Evolutionary conservation across 1,140 invertebrate genomes (phyloP).

Genomic region (Trichomalopsis sarcophagae): DNA sequence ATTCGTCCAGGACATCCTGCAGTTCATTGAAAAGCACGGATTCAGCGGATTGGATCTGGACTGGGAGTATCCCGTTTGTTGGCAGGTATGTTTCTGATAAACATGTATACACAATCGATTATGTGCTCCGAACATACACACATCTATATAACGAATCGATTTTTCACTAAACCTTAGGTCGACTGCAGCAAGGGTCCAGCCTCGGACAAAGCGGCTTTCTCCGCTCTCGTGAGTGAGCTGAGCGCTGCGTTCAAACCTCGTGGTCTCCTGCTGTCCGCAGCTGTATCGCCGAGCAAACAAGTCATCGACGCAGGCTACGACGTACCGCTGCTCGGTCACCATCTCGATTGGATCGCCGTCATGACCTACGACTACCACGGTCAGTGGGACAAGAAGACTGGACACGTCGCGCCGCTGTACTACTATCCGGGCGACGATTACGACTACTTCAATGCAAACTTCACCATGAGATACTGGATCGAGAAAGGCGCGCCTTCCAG

Average conservation of each 20-base stretch:
- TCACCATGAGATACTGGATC: constrained; percentile 88
- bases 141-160: constrained; percentile 34
- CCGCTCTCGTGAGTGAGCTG: constrained; percentile 75
- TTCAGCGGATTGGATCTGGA: constrained; percentile 90
- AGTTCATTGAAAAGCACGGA: constrained; percentile 84
- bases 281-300: constrained; percentile 77
- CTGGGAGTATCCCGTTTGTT: constrained; percentile 81
- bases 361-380: constrained; percentile 90
- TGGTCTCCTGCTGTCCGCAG: constrained; percentile 75
- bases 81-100: constrained; percentile 74
- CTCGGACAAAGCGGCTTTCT: constrained; percentile 77
- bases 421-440: constrained; percentile 81
- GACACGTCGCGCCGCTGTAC: constrained; percentile 88
- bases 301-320: constrained; percentile 81
- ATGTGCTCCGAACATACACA: too few species aligned
- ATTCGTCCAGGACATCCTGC: constrained; percentile 82
- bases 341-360: constrained; percentile 90
- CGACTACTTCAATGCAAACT: constrained; percentile 87
- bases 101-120: too few species aligned
- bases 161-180: constrained; percentile 64
- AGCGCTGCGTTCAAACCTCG: constrained; percentile 75
- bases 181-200: constrained; percentile 77
- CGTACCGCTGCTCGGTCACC: constrained; percentile 80
- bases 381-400: constrained; percentile 89
- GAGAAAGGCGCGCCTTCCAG: constrained; percentile 82